These are phyloP conservation scores for Drosophila chauvacae DNA, from an alignment of 1,140 invertebrate species.

Conservation along the genomic window DNA sequence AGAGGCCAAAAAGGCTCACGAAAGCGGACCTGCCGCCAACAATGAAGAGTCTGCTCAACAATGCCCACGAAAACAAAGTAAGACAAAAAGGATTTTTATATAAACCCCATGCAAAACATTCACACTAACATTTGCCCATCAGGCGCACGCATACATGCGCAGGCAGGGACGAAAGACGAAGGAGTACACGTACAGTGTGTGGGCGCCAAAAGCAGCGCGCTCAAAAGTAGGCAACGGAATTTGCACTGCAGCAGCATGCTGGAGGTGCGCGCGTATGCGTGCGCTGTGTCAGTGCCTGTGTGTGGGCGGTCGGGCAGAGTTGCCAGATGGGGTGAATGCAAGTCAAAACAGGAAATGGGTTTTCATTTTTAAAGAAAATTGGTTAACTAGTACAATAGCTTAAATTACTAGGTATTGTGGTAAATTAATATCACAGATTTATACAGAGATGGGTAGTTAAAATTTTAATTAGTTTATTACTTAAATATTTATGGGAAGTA, in stretches of 20 bases:
- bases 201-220: conserved; percentile 44
- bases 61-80: conserved; percentile 53
- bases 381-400: neutral
- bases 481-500: no score
- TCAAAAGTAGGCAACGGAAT: conserved; percentile 57
- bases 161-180: conserved; percentile 11
- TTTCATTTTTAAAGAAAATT: no score
- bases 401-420: neutral
- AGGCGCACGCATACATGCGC: conserved; percentile 8
- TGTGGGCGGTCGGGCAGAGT: conserved; percentile 38
- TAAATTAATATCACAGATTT: neutral
- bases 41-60: conserved; percentile 53
- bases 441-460: no score
- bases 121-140: conserved; percentile 23
- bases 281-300: conserved; percentile 26
- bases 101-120: conserved; percentile 43
- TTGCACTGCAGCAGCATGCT: conserved; percentile 6
- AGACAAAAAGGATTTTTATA: conserved; percentile 70
- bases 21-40: conserved; percentile 31
- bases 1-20: conserved; percentile 52
- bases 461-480: no score
- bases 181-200: conserved; percentile 14
- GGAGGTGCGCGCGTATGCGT: conserved; percentile 5
- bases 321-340: conserved; percentile 42
- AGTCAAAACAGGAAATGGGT: neutral